phyloP scores from a whole-genome alignment of 2,888 invertebrate species.

The Diarsia mendica region DNA sequence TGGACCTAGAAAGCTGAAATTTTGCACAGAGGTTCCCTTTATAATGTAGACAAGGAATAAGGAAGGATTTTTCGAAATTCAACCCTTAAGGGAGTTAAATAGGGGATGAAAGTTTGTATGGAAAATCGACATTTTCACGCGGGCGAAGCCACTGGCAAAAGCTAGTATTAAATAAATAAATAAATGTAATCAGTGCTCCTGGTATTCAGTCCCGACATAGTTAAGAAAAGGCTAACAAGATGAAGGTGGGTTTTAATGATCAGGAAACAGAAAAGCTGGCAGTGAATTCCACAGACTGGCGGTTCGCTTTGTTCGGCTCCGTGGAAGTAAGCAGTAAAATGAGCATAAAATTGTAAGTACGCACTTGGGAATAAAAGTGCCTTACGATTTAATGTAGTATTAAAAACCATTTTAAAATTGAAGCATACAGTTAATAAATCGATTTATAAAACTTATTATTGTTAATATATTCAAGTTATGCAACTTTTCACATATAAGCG shows the following conservation, averaged over 20 bases:
- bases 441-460: not conserved
- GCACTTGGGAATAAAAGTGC: not conserved
- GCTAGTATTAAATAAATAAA: too few relatives aligned
- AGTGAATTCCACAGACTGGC: not conserved
- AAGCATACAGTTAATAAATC: not conserved
- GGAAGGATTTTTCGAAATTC: too few relatives aligned
- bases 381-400: not conserved
- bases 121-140: too few relatives aligned
- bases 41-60: too few relatives aligned
- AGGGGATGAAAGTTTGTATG: too few relatives aligned
- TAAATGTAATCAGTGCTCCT: too few relatives aligned
- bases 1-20: too few relatives aligned
- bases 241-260: not conserved
- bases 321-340: not conserved
- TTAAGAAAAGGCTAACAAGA: too few relatives aligned
- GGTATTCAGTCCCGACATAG: not conserved
- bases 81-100: too few relatives aligned
- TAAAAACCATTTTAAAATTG: not conserved
- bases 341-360: not conserved
- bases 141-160: too few relatives aligned
- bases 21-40: too few relatives aligned
- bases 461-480: not conserved
- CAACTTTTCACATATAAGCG: not conserved
- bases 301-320: not conserved
- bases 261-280: not conserved